Base-by-base conservation (phyloP, 2,888 invertebrate genomes). In the Athalia cordata region DNA sequence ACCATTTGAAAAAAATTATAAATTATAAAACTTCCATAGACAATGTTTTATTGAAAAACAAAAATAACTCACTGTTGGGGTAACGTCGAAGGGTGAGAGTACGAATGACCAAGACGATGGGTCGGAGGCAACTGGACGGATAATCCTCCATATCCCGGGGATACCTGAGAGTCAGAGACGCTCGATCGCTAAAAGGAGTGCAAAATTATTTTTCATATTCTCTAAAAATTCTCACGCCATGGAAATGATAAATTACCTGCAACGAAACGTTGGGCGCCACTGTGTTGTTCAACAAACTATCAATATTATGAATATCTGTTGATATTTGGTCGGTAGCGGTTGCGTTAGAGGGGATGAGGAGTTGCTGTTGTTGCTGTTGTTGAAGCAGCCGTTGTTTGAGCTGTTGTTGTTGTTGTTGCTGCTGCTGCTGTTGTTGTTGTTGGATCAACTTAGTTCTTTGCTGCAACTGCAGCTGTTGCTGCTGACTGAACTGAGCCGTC, bases 191-290 rank as follows among this genome's bases (percentile, higher is more conserved):
- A 84, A 52, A 82, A 81, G 72, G 5, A 43, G 5, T 47, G 66
- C 50, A 59, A 79, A 72, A 13, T 0, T 57, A 11, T 9, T 70
- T 8, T 67, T 29, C 0, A 68, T 45, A 9, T 5, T 15, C 3
- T 15, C 7, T 7, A 15, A 1, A 11, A 7, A 15, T 52, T 68
- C 3, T 4, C n/a, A 6, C 9, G 45, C 3, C 5, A 59, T 13
- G 6, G 47, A n/a, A 72, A 13, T 4, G 1, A 55, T 59, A 3
- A 13, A 47, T 82, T 86, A 93, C 91, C 89, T 96, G 95, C 82
- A 98, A 92, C 80, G 97, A 94, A 77, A 98, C 98, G 90, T 98
- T 98, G 75, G 96, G 96, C 77, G 97, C 96, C 81, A 96, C 96
- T 68, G 95, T 95, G 85, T 95, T 95, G 88, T 95, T 96, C 86